phyloP scores from a whole-genome alignment of 2,113 vertebrate genomes.

The Galeopterus variegatus region DNA sequence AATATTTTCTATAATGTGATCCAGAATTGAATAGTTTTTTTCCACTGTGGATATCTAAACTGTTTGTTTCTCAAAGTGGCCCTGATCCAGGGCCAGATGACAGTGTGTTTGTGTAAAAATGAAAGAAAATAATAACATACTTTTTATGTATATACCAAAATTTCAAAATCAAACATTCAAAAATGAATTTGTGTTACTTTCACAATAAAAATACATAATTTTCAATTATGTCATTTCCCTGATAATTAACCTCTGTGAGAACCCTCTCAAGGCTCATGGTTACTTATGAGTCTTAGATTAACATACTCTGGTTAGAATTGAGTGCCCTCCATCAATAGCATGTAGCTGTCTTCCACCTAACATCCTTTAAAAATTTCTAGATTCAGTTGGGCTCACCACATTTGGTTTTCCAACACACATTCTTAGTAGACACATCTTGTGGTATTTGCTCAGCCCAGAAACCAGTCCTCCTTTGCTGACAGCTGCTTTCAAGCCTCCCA shows the following conservation, averaged over 20 bases:
- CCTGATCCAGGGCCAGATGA: background rate
- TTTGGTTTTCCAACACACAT: background rate
- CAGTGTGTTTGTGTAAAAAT: background rate
- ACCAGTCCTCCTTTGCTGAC: background rate
- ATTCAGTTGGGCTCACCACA: background rate
- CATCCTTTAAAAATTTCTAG: background rate
- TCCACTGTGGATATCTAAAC: background rate
- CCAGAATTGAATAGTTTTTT: background rate
- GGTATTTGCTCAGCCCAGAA: background rate
- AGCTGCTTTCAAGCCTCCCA: background rate
- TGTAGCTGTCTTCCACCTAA: background rate
- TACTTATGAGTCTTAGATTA: background rate
- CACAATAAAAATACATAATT: slow-evolving; percentile 8
- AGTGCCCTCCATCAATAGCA: background rate
- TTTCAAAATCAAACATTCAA: background rate
- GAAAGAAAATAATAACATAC: background rate
- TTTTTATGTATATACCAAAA: slow-evolving; percentile 26
- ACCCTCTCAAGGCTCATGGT: background rate
- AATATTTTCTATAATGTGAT: background rate
- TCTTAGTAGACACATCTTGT: background rate
- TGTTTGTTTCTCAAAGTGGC: slow-evolving; percentile 12
- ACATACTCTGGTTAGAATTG: background rate
- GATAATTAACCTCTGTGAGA: background rate
- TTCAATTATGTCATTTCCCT: slow-evolving; percentile 15
- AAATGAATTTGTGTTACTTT: slow-evolving; percentile 20